Conservation (phyloP, 2,113 vertebrate species). For the Mystacornis crossleyi region DNA sequence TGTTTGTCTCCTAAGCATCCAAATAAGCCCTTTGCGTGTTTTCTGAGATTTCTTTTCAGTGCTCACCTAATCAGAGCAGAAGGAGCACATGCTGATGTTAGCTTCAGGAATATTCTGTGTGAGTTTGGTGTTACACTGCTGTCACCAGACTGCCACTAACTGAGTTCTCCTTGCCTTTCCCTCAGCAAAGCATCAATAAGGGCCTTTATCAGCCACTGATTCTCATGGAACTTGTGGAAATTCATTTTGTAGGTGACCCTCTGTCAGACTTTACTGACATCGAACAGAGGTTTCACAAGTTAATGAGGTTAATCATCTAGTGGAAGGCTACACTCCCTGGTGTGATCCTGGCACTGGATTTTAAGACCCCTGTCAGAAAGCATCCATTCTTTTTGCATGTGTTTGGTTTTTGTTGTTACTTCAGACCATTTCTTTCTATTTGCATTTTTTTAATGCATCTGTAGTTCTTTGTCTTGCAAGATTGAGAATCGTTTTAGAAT, state of each 20-base stretch:
- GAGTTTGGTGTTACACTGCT: neutral
- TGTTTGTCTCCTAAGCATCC: neutral
- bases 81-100: neutral
- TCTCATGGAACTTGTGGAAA: neutral
- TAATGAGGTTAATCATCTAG: neutral
- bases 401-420: neutral
- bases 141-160: neutral
- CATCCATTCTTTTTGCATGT: neutral
- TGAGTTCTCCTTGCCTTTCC: neutral
- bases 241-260: neutral
- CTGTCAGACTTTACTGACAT: neutral
- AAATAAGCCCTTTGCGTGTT: neutral
- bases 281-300: neutral
- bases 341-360: neutral
- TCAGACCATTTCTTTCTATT: neutral
- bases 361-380: neutral
- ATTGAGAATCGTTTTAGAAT: neutral
- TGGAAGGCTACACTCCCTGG: neutral
- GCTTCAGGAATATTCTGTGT: neutral
- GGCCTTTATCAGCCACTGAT: neutral
- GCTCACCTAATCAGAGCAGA: neutral
- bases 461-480: neutral
- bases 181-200: neutral
- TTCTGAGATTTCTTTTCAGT: neutral
- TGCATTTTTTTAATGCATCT: neutral